These are phyloP conservation scores for Lutjanus campechanus DNA, from an alignment of 2,797 vertebrate species.

Conservation along the genomic window DNA sequence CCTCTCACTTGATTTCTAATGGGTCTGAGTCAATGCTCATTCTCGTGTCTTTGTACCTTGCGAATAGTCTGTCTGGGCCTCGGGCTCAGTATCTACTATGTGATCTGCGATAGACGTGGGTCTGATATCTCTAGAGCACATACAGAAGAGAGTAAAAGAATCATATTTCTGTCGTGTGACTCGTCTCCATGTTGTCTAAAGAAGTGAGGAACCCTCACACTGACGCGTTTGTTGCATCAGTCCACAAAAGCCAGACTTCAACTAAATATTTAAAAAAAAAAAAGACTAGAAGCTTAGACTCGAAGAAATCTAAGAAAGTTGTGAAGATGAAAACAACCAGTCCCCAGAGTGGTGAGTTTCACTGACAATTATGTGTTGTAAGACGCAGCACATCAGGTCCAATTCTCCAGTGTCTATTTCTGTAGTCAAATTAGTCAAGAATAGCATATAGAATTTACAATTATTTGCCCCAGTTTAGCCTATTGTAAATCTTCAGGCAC, in stretches of 20 bases:
- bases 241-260: conserved; percentile 31
- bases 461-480: conserved; percentile 9
- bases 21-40: conserved; percentile 54
- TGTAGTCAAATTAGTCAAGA: neutral
- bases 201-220: neutral
- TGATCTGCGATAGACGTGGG: conserved; percentile 28
- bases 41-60: conserved; percentile 48
- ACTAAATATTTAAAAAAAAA: conserved; percentile 47
- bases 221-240: conserved; percentile 33
- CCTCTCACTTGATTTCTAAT: conserved; percentile 55
- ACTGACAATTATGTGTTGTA: neutral
- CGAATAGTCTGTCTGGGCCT: conserved; percentile 42
- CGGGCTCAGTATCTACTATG: conserved; percentile 13
- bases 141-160: neutral
- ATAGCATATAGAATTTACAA: conserved; percentile 2
- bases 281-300: conserved; percentile 17
- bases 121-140: conserved; percentile 38
- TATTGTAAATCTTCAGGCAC: conserved; percentile 15
- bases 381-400: neutral
- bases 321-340: neutral
- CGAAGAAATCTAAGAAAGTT: conserved; percentile 5
- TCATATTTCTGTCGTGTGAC: neutral
- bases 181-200: conserved; percentile 18
- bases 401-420: neutral
- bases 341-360: neutral